Base-by-base conservation (phyloP, 2,888 invertebrate genomes). In the Priocnemis perturbator region DNA sequence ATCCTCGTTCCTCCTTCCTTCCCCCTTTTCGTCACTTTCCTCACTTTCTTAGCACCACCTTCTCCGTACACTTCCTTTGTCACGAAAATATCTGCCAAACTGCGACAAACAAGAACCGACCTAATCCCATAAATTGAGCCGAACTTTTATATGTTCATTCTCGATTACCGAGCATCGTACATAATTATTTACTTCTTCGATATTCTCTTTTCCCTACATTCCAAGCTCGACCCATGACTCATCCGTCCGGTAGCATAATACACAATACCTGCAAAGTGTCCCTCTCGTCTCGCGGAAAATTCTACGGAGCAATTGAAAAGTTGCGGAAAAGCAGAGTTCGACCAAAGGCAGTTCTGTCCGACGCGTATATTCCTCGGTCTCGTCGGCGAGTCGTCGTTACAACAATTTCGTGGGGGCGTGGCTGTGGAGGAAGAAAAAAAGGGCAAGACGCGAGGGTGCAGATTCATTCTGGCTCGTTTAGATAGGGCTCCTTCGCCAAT, bases 391-490 rank as follows among this genome's bases (percentile, higher is more conserved):
- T 20, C 47, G 15, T 56, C 44, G 14, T 17, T 20, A 21, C 62
- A 37, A 17, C 21, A 45, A 44, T 26, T 21, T 20, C 26, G 1
- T 26, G 7, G 50, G 20, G 26, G 44, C 52, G 3, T 37, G 11
- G 70, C 64, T 66, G n/a, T 72, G 47, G 74, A 48, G 63, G 67
- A 67, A 67, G 70, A 71, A 11, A 37, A 37, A 37, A 26, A 23
- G 26, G 44, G 60, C 64, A 63, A 67, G 60, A 65, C 57, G 71
- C 74, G 69, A 70, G 76, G 74, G 71, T 67, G 78, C 69, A 72
- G 74, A 75, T 79, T 81, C 81, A 79, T 82, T 72, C 77, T 73
- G 77, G 69, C 78, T 83, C 85, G 81, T 84, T 84, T 82, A 83
- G 83, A 85, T 84, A 83, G 74, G 69, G 70, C 76, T 74, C 74